Conservation (phyloP, 2,888 invertebrate genomes). For the Synergus laeviventris region DNA sequence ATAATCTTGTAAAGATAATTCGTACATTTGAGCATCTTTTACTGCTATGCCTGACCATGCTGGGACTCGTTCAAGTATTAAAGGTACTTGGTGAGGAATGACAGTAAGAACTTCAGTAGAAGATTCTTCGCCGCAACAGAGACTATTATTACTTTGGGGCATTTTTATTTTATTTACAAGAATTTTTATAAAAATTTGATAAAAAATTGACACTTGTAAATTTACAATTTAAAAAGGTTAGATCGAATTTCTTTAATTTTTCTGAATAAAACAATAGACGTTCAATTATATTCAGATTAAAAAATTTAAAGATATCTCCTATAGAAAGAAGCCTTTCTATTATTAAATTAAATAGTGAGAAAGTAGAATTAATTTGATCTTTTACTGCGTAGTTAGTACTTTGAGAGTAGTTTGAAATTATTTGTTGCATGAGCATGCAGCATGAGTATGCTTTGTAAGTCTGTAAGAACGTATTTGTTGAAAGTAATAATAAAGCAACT, state of each 20-base stretch:
- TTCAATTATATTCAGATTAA: neutral
- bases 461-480: slow-evolving; percentile 34
- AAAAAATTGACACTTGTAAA: neutral
- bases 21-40: slow-evolving; percentile 51
- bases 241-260: neutral
- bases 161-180: neutral
- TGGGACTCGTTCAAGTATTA: slow-evolving; percentile 56
- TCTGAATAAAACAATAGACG: neutral
- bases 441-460: slow-evolving; percentile 50
- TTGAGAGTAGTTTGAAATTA: slow-evolving; percentile 38
- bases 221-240: neutral
- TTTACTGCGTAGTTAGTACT: slow-evolving; percentile 37
- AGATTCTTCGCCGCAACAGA: neutral
- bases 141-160: neutral
- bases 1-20: slow-evolving; percentile 57
- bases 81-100: slow-evolving; percentile 47
- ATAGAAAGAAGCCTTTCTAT: too few relatives aligned
- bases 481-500: slow-evolving; percentile 15
- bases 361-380: neutral
- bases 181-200: neutral
- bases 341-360: neutral
- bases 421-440: slow-evolving; percentile 66
- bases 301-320: neutral
- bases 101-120: neutral
- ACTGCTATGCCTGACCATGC: slow-evolving; percentile 62